Base-by-base conservation (phyloP, 2,888 invertebrate species). In the Temnothorax unifasciatus region DNA sequence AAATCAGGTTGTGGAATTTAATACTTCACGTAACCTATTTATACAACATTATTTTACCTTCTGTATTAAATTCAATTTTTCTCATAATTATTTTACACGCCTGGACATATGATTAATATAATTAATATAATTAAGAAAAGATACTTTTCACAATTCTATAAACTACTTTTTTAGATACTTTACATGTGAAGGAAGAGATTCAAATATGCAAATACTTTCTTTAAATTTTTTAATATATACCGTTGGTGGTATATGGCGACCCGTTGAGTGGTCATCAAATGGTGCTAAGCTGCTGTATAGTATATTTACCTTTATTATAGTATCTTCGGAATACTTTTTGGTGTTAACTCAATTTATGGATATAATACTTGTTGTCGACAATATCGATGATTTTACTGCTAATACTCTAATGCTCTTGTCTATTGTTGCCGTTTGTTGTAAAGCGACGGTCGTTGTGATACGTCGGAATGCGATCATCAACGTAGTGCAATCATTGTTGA, bases 221-320 rank as follows among this genome's bases (percentile, higher is more conserved):
- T 2, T 77, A 9, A 77, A 77, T 54, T 77, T 77, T 41, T 52
- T 21, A 13, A 47, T 75, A 0, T 75, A 47, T 1, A 75, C 29
- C 8, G 8, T 76, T 8, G 2, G 15, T 4, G 63, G 75, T 50
- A 3, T 63, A 21, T 76, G 75, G 75, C 50, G 50, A 3, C 75
- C 75, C 2, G 5, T 52, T 21, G 50, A 50, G 9, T 61, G 63
- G 63, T 50, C 75, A 15, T 76, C 75, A 0, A 38, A 13, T 5
- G 3, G 83, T 11, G 85, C 84, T 3, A 84, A 86, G 69, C 18
- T 73, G 2, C 5, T 86, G n/a, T 89, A 87, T n/a, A 1, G 77
- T 85, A 0, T 82, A 83, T 18, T 54, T 15, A 77, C 52, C 4
- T 18, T n/a, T 11, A 18, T 9, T 29, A 2, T 50, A 15, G 0